A percentile compares a stretch with the other conserved stretches of the same genome.
Conservation (phyloP, 1,140 invertebrate genomes). For the Cyrtorhinus lividipennis region DNA sequence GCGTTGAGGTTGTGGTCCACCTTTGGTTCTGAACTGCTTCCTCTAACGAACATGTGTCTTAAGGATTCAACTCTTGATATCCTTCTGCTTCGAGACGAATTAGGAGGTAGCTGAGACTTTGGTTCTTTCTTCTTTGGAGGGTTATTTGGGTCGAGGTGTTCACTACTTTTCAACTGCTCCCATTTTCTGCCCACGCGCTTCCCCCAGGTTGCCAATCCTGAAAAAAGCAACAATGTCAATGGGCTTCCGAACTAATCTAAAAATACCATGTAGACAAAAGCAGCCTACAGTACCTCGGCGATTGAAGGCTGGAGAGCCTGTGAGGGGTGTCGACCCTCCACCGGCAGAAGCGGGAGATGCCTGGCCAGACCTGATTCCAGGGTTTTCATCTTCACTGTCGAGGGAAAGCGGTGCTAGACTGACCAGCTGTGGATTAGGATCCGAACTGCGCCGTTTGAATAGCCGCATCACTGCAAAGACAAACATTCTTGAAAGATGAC, state of each 20-base stretch:
- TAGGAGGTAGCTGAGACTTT: conserved; percentile 4
- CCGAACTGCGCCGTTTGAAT: conserved; percentile 35
- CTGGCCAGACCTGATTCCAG: conserved; percentile 22
- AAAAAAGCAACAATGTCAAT: no score
- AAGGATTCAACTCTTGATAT: conserved; percentile 42
- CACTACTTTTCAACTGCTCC: conserved; percentile 43
- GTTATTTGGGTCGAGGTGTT: conserved; percentile 39
- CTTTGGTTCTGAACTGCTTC: conserved; percentile 23
- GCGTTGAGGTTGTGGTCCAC: conserved; percentile 8
- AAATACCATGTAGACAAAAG: no score
- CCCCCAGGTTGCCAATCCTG: conserved; percentile 48
- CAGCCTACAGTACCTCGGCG: conserved; percentile 29
- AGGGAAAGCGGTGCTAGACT: conserved; percentile 35
- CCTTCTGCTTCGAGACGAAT: conserved; percentile 31
- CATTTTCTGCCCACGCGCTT: conserved; percentile 44
- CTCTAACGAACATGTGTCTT: conserved; percentile 35
- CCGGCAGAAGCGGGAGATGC: conserved; percentile 22
- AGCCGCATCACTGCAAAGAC: conserved; percentile 32
- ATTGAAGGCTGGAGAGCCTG: conserved; percentile 25
- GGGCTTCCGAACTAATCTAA: no score
- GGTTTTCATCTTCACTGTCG: conserved; percentile 26
- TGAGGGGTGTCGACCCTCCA: conserved; percentile 23
- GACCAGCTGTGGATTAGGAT: conserved; percentile 39
- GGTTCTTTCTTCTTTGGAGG: conserved; percentile 12
- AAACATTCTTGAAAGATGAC: background rate